Evolutionary conservation across 1,140 invertebrate species (phyloP).

Genomic region (Pollicipes pollicipes): DNA sequence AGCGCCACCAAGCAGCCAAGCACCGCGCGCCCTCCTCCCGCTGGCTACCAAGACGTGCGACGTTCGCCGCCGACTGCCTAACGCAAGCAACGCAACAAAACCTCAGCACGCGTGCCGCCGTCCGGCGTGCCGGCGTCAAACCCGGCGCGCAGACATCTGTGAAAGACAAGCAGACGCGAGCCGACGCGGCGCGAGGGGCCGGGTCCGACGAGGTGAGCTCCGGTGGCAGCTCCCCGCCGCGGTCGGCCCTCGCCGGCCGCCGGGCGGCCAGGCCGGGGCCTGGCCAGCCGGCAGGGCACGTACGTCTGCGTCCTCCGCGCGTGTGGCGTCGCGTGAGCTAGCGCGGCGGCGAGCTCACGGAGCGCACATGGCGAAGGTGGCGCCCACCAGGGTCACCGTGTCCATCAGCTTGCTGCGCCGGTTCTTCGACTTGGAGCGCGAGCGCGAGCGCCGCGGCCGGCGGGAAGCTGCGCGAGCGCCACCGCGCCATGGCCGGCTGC

Average conservation of each 20-base stretch:
- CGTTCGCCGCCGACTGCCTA: background rate
- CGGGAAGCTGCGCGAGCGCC: background rate
- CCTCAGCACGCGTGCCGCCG: background rate
- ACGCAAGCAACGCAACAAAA: background rate
- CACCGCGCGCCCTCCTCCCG: background rate
- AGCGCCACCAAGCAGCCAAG: background rate
- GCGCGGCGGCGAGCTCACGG: too few species aligned
- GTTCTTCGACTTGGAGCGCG: background rate
- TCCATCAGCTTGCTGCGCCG: background rate
- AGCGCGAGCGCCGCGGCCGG: background rate
- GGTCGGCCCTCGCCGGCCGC: too few species aligned
- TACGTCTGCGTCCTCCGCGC: too few species aligned
- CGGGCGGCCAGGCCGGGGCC: too few species aligned
- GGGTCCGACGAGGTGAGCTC: too few species aligned
- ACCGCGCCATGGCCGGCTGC: background rate
- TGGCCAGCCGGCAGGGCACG: too few species aligned
- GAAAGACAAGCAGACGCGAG: too few species aligned
- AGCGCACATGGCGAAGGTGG: background rate
- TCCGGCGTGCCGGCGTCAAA: too few species aligned
- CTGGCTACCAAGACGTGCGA: background rate
- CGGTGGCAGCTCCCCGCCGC: too few species aligned
- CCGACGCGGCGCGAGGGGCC: too few species aligned
- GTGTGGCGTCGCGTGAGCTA: background rate
- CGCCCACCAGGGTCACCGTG: background rate
- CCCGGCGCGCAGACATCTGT: too few species aligned